phyloP scores from a whole-genome alignment of 2,888 invertebrate species.

The Lymantria dispar region DNA sequence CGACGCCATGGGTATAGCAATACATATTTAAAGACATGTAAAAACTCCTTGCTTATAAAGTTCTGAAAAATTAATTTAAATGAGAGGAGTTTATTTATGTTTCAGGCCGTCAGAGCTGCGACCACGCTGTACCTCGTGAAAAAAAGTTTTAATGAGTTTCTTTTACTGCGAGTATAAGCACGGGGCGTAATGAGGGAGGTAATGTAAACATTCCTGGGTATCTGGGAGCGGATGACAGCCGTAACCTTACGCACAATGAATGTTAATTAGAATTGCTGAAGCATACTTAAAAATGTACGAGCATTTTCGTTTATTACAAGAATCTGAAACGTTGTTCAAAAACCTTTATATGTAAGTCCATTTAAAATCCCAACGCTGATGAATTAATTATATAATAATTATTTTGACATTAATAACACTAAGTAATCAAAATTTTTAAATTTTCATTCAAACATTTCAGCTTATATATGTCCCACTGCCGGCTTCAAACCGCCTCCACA shows the following conservation, averaged over 20 bases:
- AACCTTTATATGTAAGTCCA: neutral
- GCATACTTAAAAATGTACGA: neutral
- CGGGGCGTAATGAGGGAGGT: constrained; percentile 26
- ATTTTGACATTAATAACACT: no score
- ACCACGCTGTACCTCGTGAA: constrained; percentile 29
- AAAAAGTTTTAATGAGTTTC: constrained; percentile 58
- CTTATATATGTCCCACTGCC: no score
- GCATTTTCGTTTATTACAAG: neutral
- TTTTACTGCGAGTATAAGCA: constrained; percentile 39
- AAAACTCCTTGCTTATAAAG: neutral
- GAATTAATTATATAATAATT: no score
- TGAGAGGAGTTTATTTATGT: constrained; percentile 49
- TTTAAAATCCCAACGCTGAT: no score
- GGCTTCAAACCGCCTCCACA: no score
- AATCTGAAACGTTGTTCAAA: neutral
- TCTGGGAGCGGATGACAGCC: constrained; percentile 1
- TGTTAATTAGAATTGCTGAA: constrained; percentile 14
- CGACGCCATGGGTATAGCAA: no score
- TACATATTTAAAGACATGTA: constrained; percentile 23
- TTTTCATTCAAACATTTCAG: no score
- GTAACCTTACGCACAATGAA: constrained; percentile 9
- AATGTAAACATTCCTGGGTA: constrained; percentile 12
- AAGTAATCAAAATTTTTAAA: no score
- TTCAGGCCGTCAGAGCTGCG: constrained; percentile 34
- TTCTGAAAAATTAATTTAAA: constrained; percentile 37